Evolutionary conservation across 2,113 vertebrate species (phyloP).

Genomic region (Microtus pennsylvanicus): DNA sequence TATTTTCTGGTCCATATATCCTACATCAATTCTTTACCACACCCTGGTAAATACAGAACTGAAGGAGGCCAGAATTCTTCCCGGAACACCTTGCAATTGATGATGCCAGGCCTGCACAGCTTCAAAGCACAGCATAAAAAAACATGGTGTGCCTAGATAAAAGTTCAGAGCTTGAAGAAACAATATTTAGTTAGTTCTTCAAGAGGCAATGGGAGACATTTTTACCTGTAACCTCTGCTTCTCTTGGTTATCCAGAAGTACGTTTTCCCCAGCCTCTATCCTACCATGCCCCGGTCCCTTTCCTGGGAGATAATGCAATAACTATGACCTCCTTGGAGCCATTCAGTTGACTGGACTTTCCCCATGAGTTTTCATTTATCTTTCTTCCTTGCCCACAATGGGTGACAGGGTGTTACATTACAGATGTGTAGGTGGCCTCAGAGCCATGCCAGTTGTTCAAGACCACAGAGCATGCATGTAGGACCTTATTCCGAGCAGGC

Average conservation of each 20-base stretch:
- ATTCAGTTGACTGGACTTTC: not conserved
- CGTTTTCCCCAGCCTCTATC: not conserved
- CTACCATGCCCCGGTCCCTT: not conserved
- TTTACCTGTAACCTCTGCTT: not conserved
- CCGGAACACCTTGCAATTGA: not conserved
- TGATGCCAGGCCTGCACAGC: fast-evolving
- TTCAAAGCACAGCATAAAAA: not conserved
- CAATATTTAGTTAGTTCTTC: not conserved
- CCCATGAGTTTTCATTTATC: not conserved
- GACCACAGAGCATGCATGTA: not conserved
- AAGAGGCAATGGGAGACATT: not conserved
- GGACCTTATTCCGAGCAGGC: not conserved
- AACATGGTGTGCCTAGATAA: fast-evolving
- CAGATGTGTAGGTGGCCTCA: not conserved
- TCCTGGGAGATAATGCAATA: not conserved
- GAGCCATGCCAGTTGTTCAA: not conserved
- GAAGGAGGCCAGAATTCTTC: not conserved
- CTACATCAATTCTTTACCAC: not conserved
- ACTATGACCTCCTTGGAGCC: not conserved
- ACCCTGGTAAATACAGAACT: not conserved
- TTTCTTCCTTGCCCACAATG: not conserved
- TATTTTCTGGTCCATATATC: not conserved
- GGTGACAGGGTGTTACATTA: not conserved
- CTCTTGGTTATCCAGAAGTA: not conserved
- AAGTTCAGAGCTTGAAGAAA: not conserved